These are phyloP conservation scores for Halcyon leucocephala DNA, from an alignment of 2,797 vertebrate species.

Conservation along the genomic window DNA sequence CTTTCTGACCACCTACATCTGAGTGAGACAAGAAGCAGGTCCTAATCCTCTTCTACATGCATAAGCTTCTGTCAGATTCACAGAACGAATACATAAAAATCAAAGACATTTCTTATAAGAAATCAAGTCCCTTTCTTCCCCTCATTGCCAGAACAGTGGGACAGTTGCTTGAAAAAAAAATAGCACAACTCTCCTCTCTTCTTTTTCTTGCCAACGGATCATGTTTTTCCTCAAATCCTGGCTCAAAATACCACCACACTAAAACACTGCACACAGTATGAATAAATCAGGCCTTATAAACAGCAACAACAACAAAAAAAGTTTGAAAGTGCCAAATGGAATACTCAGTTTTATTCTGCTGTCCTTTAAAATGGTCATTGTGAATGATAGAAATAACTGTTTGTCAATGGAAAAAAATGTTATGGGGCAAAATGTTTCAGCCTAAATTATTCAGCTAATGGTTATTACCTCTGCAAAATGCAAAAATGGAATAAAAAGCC, in stretches of 20 bases:
- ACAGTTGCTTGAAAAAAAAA: neutral
- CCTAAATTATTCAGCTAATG: conserved; percentile 58
- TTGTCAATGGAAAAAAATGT: conserved; percentile 4
- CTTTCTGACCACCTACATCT: neutral
- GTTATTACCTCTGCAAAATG: conserved; percentile 43
- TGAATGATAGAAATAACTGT: conserved; percentile 44
- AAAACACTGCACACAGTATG: neutral
- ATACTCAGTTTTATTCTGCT: neutral
- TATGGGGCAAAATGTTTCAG: conserved; percentile 11
- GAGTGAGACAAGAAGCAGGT: neutral
- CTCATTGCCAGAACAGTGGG: neutral
- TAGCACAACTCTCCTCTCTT: neutral
- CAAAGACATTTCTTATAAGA: neutral
- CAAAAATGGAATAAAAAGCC: neutral
- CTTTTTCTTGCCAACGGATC: neutral
- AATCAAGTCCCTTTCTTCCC: neutral
- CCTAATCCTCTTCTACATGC: neutral
- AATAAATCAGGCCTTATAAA: neutral
- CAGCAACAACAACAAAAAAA: neutral
- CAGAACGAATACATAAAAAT: neutral
- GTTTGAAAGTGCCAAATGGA: neutral
- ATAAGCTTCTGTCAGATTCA: neutral
- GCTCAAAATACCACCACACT: neutral
- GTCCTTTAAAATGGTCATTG: neutral
- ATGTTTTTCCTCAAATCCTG: neutral